phyloP scores from a whole-genome alignment of 2,888 invertebrate species.

The Furcula furcula region DNA sequence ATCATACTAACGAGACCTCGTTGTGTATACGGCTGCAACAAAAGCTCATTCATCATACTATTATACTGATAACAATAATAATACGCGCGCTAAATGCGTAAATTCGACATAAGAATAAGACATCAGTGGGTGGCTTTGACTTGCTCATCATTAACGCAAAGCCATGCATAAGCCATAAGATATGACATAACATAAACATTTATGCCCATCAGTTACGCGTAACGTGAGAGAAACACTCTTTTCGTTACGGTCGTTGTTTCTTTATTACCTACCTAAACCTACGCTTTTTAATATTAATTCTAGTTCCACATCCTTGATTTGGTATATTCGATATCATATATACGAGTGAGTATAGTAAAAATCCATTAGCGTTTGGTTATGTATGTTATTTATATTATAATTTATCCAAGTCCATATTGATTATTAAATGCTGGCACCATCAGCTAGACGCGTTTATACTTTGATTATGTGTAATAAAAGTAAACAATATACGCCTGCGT shows the following conservation, averaged over 20 bases:
- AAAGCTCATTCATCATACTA: conserved; percentile 16
- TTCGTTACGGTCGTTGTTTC: conserved; percentile 6
- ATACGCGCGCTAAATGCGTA: not conserved
- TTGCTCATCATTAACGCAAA: conserved; percentile 9
- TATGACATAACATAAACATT: conserved; percentile 22
- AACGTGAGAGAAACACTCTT: conserved; percentile 11
- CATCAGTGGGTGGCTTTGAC: not conserved
- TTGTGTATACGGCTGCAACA: conserved; percentile 14
- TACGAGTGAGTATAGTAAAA: too few species aligned
- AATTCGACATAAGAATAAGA: conserved; percentile 3
- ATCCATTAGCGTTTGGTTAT: too few species aligned
- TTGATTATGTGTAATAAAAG: too few species aligned
- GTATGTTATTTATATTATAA: too few species aligned
- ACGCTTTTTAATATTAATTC: too few species aligned
- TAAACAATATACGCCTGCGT: too few species aligned
- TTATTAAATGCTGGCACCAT: too few species aligned
- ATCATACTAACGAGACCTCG: conserved; percentile 14
- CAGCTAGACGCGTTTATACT: too few species aligned
- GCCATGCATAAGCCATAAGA: conserved; percentile 15
- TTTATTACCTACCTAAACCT: not conserved
- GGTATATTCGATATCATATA: too few species aligned
- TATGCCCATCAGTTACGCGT: conserved; percentile 22
- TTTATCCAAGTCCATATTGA: too few species aligned
- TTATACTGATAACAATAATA: conserved; percentile 9
- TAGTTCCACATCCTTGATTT: too few species aligned